Evolutionary conservation across 2,888 invertebrate species (phyloP), one percentile per base, ranked within the genome.

Genomic region (Scaptomyza flava): DNA sequence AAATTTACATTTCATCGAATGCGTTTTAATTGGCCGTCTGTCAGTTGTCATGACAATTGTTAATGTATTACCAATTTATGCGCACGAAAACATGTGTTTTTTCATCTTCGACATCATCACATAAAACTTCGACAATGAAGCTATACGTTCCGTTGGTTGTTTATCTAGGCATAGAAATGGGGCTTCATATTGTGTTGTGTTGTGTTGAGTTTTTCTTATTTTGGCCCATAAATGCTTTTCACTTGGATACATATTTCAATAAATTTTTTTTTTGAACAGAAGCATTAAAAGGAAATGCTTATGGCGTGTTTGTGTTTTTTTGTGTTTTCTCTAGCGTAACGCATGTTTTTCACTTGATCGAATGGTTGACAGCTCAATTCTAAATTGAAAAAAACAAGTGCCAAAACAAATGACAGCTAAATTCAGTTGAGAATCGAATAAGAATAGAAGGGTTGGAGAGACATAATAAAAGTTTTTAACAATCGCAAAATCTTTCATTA

Each of bases 11-110:
- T 77, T 82, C 66, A 63, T 45, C 72, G 61, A 67, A 69, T 70
- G 69, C 74, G 67, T 68, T 84, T 84, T 81, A 84, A 84, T 84
- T 84, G 84, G 84, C 81, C 79, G 83, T 70, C 86, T 83, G 84
- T 86, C 86, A 86, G 81, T 86, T 84, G 86, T 86, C 84, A 84
- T 86, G 84, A 43, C 84, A 72, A 84, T 78, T 77, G 73, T 81
- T 77, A 84, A 86, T 84, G 86, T 81, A 76, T 74, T 81, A 77
- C 79, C 86, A 83, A 85, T 84, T 76, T 71, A 68, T 78, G 66
- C 59, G 52, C 64, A 68, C 56, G 20, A 43, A 42, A 30, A 36
- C 38, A 38, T 38, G 38, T 38, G 38, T 14, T 8, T 38, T 7
- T 31, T 31, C 31, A 31, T 31, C 31, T 31, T 31, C 31, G 2